Percentiles rank a stretch among this genome's conserved stretches.
Evolutionary conservation across 2,888 invertebrate species (phyloP).

Genomic region (Cephus rjabovi): DNA sequence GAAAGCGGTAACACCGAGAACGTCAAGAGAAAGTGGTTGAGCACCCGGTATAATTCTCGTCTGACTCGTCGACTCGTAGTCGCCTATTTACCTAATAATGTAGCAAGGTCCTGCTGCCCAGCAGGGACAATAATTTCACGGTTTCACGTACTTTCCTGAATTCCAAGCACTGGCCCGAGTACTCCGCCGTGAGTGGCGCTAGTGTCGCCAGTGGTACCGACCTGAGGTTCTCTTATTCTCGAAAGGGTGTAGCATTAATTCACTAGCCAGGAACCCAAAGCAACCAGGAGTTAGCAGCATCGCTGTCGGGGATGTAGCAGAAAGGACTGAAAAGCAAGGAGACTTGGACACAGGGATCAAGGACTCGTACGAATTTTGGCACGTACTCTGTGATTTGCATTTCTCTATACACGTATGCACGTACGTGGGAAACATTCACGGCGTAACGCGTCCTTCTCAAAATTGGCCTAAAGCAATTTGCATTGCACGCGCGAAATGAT

Average conservation of each 20-base stretch:
- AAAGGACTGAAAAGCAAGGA: not conserved
- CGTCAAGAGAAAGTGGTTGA: not conserved
- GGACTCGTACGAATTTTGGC: not conserved
- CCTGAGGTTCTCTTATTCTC: constrained; percentile 9
- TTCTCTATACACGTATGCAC: not conserved
- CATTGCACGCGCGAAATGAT: not conserved
- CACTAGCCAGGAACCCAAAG: constrained; percentile 1
- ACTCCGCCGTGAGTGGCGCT: not conserved
- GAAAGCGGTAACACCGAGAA: not conserved
- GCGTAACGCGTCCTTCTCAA: not conserved
- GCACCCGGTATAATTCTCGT: not conserved
- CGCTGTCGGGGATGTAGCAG: not conserved
- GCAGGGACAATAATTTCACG: not conserved
- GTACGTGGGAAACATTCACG: not conserved
- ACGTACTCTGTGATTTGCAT: not conserved
- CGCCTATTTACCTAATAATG: not conserved
- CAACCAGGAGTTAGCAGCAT: constrained; percentile 8
- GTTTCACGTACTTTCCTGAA: not conserved
- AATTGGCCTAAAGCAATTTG: not conserved
- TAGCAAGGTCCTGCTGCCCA: not conserved
- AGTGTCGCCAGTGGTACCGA: not conserved
- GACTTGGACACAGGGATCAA: not conserved
- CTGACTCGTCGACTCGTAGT: not conserved
- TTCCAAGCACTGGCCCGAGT: not conserved
- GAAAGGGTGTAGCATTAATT: constrained; percentile 13